Evolutionary conservation across 2,113 vertebrate genomes (phyloP), one percentile per base, ranked within the genome.

Genomic region (Myocastor coypus): DNA sequence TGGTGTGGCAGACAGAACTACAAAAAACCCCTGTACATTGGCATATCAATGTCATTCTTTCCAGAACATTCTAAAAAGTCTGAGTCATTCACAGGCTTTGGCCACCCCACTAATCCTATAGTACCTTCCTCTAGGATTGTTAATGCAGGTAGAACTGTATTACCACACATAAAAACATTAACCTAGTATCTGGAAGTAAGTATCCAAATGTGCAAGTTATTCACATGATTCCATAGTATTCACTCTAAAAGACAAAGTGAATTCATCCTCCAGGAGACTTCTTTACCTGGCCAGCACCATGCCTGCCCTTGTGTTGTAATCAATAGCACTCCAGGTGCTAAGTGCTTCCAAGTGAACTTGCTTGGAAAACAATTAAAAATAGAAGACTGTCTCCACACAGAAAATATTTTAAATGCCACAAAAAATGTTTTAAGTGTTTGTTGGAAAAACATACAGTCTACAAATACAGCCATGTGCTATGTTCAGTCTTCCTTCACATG

Each of bases 381-480:
- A 96, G 86, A 96, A 92, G 34, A 77, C 28, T 14, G 37, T 91
- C 68, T 94, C 80, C 83, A 92, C 40, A 86, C 24, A 86, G 78
- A 96, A 93, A 93, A 92, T 91, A 92, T 71, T 93, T 96, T 92
- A 96, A 87, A 95, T 90, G 87, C 64, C 77, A 97, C 1, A 84
- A 42, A 42, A 94, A 95, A 92, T 66, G 83, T 68, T 95, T 81
- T 40, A 87, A 94, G 95, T 93, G n/a, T 59, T 92, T 89, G 40
- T 92, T 94, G 37, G 83, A 97, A 89, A 96, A 59, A 66, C 89
- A 90, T 52, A 37, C 75, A 77, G 63, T 0, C 68, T 89, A 64
- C 42, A 1, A 26, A 69, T 80, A 93, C 10, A 46, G 83, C 50
- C 57, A 59, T 9, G 40, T 52, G 24, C 69, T 3, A 73, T 1